Base-by-base conservation (phyloP, 64 coral and sea anemone genomes). In the Trachythela sp. region DNA sequence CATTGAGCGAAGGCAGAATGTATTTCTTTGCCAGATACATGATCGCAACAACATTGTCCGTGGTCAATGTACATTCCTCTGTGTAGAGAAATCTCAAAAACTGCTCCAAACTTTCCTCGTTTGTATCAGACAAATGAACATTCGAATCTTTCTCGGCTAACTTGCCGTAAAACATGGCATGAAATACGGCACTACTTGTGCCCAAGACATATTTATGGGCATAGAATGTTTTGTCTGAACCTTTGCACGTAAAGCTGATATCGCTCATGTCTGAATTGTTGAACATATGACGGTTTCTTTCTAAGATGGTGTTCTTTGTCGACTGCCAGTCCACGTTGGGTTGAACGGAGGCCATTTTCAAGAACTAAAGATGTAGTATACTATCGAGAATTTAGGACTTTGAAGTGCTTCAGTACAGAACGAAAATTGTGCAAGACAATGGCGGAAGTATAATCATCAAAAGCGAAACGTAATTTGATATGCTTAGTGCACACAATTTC, bases 11-110 rank as follows among this genome's bases (percentile, higher is more conserved):
- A 15, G 87, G 87, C 32, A 88, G 56, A 29, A 88, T 72, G 0
- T 51, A 88, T 40, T 88, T 88, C 64, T 88, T 88, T 29, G 87
- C 64, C 22, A 88, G 27, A 30, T 88, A 88, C 26, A 88, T 11
- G 1, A 88, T 56, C 27, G 36, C 37, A 38, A 49, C 72, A 2
- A 76, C 87, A 70, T 70, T 88, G 20, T 77, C 40, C 10, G 37
- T 20, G 64, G 14, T 75, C 0, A 88, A 40, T 9, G 67, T 30
- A 3, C 67, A 60, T 14, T 88, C 64, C 39, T 88, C 87, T n/a
- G 58, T 88, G 67, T 88, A 88, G 4, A 88, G 41, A 48, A 77
- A 88, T 41, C 67, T 54, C 14, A 88, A 75, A 24, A 88, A 45
- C 42, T 88, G 54, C 2, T 48, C 40, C 15, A 88, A 64, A n/a